phyloP scores from a whole-genome alignment of 2,113 vertebrate genomes.

The Microtus richardsoni region DNA sequence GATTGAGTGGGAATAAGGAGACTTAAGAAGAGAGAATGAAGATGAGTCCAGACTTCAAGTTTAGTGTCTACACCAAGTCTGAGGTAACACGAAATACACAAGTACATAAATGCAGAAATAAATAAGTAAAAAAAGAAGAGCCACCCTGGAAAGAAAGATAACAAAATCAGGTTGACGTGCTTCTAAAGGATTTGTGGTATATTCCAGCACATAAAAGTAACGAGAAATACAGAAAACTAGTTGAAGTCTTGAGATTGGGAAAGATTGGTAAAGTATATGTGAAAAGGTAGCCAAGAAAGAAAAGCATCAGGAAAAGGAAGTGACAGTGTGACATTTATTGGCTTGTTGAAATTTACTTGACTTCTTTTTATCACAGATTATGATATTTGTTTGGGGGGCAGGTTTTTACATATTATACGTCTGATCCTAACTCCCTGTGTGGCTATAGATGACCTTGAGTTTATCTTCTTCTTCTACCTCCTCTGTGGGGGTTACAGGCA shows the following conservation, averaged over 20 bases:
- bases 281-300: not conserved
- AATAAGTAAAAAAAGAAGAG: not conserved
- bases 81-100: not conserved
- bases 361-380: not conserved
- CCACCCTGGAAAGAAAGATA: conserved; percentile 1
- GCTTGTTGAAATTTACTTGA: conserved; percentile 2
- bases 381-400: not conserved
- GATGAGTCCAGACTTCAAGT: not conserved
- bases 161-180: not conserved
- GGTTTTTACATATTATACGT: not conserved
- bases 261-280: not conserved
- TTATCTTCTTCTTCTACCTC: not conserved
- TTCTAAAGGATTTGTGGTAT: not conserved
- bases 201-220: not conserved
- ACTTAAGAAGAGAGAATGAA: not conserved
- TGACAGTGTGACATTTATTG: not conserved
- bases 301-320: not conserved
- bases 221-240: not conserved
- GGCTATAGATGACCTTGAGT: not conserved
- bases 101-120: not conserved
- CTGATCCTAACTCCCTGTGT: not conserved
- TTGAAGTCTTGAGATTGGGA: not conserved
- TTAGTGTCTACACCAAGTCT: not conserved
- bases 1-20: not conserved
- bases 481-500: not conserved